A percentile compares a stretch with the other conserved stretches of the same genome.
Evolutionary conservation across 1,140 invertebrate genomes (phyloP).

Genomic region (Meloidogyne chitwoodi): DNA sequence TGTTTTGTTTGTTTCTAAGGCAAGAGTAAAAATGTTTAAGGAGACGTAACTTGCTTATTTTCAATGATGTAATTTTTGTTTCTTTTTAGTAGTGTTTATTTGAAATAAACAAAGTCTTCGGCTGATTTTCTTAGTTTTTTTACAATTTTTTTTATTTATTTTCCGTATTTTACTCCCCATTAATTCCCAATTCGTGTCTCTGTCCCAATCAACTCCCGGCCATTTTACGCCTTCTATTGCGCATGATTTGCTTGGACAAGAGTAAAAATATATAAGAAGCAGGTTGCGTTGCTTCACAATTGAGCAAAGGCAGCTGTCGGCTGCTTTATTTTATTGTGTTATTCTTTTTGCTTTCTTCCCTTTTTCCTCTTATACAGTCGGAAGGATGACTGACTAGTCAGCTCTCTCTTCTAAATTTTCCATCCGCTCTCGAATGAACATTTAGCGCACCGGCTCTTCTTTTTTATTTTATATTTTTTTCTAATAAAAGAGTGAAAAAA

Average conservation of each 20-base stretch:
- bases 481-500: not conserved
- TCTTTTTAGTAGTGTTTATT: not conserved
- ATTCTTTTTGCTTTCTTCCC: not conserved
- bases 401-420: not conserved
- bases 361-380: not conserved
- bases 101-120: not conserved
- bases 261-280: not conserved
- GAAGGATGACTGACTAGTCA: not conserved
- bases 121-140: not conserved
- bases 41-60: too few species aligned
- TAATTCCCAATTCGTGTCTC: not conserved
- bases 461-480: not conserved
- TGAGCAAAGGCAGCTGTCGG: not conserved
- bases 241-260: not conserved
- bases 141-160: not conserved
- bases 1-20: too few species aligned
- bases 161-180: not conserved
- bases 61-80: not conserved
- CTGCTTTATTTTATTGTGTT: not conserved
- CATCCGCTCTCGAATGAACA: not conserved
- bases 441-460: not conserved
- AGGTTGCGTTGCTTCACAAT: not conserved
- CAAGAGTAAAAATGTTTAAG: too few species aligned
- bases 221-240: not conserved
- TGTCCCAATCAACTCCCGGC: not conserved